Percentiles rank a stretch among this genome's conserved stretches.
Evolutionary conservation across 2,888 invertebrate species (phyloP).

Genomic region (Sinelater perroti): DNA sequence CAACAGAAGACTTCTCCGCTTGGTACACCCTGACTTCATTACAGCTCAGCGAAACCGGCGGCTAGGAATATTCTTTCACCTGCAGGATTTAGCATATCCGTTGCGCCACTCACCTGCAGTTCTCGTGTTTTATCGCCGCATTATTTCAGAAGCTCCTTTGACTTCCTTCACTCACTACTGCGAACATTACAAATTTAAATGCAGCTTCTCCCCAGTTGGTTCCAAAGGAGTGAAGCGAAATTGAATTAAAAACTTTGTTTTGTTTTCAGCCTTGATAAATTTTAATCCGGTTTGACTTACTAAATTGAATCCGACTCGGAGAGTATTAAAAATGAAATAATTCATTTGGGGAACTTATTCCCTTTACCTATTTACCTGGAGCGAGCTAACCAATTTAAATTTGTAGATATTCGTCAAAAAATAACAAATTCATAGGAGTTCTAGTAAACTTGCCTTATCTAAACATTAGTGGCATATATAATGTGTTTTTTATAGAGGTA

Average conservation of each 20-base stretch:
- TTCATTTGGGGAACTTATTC: conserved; percentile 31
- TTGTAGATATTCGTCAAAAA: too few species aligned
- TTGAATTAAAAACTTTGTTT: conserved; percentile 44
- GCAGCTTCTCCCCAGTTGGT: conserved; percentile 36
- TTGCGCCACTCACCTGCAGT: conserved; percentile 45
- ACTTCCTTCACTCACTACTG: conserved; percentile 24
- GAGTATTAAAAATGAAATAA: conserved; percentile 37
- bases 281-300: conserved; percentile 39
- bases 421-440: too few species aligned
- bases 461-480: too few species aligned
- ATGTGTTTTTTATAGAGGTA: too few species aligned
- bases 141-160: conserved; percentile 48
- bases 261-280: conserved; percentile 40
- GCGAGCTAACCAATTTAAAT: conserved; percentile 28
- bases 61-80: conserved; percentile 48
- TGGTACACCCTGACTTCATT: conserved; percentile 46
- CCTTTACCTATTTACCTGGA: conserved; percentile 27
- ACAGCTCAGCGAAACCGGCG: conserved; percentile 42
- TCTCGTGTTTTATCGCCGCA: conserved; percentile 50
- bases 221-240: conserved; percentile 37
- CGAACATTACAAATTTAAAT: conserved; percentile 46
- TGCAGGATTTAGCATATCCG: conserved; percentile 50
- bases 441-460: too few species aligned
- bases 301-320: conserved; percentile 34
- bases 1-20: conserved; percentile 40